phyloP scores from a whole-genome alignment of 2,888 invertebrate species.

The Neoascia interrupta region DNA sequence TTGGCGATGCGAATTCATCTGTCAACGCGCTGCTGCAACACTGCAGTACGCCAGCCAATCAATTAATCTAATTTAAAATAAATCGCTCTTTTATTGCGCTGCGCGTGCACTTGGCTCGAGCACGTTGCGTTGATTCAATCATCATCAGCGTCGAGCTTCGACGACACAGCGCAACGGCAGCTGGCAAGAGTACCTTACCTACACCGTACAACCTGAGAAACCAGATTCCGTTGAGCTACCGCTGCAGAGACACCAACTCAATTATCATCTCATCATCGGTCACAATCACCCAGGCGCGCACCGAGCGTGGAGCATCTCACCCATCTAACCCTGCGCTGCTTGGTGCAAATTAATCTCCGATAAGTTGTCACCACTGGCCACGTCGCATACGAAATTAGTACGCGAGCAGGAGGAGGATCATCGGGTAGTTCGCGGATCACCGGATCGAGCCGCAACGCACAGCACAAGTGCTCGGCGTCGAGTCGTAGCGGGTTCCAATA shows the following conservation, averaged over 20 bases:
- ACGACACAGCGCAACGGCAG: slow-evolving; percentile 16
- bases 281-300: slow-evolving; percentile 9
- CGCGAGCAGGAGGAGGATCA: slow-evolving; percentile 59
- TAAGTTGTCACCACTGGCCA: slow-evolving; percentile 67
- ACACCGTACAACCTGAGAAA: too few species aligned
- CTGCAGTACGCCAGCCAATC: slow-evolving; percentile 49
- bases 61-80: slow-evolving; percentile 69
- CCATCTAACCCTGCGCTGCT: slow-evolving; percentile 43
- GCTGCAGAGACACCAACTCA: slow-evolving; percentile 50
- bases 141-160: slow-evolving; percentile 26
- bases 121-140: slow-evolving; percentile 58
- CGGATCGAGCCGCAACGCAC: slow-evolving; percentile 26
- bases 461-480: not conserved
- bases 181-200: too few species aligned
- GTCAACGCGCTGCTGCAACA: slow-evolving; percentile 39
- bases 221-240: slow-evolving; percentile 28
- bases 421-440: too few species aligned
- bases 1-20: slow-evolving; percentile 64
- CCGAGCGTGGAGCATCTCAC: slow-evolving; percentile 43
- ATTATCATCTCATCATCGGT: slow-evolving; percentile 44
- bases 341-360: slow-evolving; percentile 68
- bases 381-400: slow-evolving; percentile 66
- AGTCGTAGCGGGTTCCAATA: slow-evolving; percentile 56
- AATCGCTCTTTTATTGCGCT: slow-evolving; percentile 58
- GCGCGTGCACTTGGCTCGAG: slow-evolving; percentile 39